Percentiles rank a stretch among this genome's conserved stretches.
These are phyloP conservation scores for Pyralis farinalis DNA, from an alignment of 2,888 invertebrate genomes.

Conservation along the genomic window DNA sequence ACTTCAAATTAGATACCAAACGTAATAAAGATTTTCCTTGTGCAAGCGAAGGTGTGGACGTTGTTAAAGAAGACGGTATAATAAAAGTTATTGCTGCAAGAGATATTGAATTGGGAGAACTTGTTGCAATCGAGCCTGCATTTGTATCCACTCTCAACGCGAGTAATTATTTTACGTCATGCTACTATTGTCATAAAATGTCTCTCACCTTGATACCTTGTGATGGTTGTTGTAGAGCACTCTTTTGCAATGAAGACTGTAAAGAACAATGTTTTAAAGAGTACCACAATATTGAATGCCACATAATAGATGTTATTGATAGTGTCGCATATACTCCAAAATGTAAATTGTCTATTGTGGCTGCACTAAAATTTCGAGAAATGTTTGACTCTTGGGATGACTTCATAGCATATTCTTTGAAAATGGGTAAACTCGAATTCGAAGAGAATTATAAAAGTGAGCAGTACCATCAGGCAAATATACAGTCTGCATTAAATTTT, in stretches of 20 bases:
- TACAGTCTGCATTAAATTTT: constrained; percentile 21
- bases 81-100: constrained; percentile 10
- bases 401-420: constrained; percentile 19
- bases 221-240: constrained; percentile 22
- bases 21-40: constrained; percentile 15
- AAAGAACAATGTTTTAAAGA: constrained; percentile 5
- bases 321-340: constrained; percentile 2
- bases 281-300: constrained; percentile 29
- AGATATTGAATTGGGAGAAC: constrained; percentile 9
- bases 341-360: constrained; percentile 18
- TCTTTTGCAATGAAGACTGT: constrained; percentile 27
- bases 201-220: constrained; percentile 29
- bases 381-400: constrained; percentile 23
- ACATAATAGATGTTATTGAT: constrained; percentile 18
- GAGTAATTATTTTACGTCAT: constrained; percentile 15
- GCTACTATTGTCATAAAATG: constrained; percentile 29
- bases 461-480: constrained; percentile 18
- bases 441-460: constrained; percentile 18
- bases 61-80: background rate
- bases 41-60: constrained; percentile 3
- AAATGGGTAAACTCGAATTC: constrained; percentile 17
- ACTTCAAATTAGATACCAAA: constrained; percentile 12
- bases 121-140: constrained; percentile 11
- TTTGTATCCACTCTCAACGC: constrained; percentile 6
- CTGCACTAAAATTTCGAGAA: constrained; percentile 23